Conservation (phyloP, 2,888 invertebrate species). For the Hesperia comma region DNA sequence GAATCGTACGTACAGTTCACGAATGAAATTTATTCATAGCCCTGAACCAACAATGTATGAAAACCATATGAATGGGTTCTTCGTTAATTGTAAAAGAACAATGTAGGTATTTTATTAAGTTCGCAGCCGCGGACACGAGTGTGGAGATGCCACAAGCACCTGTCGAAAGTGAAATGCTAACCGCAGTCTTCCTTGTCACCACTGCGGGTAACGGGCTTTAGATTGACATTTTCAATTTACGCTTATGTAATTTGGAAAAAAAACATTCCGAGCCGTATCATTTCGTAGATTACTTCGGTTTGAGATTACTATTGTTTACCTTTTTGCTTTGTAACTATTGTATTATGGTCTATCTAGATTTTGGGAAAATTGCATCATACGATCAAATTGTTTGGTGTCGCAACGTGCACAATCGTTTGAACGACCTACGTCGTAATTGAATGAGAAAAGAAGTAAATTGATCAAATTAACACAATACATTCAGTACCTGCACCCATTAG, state of each 20-base stretch:
- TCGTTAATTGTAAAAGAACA: neutral
- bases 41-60: too few relatives aligned
- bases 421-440: neutral
- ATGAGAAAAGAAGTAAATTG: neutral
- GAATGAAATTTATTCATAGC: too few relatives aligned
- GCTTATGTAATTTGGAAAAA: slow-evolving; percentile 29
- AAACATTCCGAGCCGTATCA: slow-evolving; percentile 18
- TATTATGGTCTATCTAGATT: slow-evolving; percentile 4
- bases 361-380: slow-evolving; percentile 4
- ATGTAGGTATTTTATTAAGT: too few relatives aligned
- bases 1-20: too few relatives aligned
- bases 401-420: neutral
- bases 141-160: slow-evolving; percentile 20
- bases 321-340: slow-evolving; percentile 12
- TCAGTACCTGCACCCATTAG: too few relatives aligned
- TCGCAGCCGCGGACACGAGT: neutral
- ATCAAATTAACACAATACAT: too few relatives aligned
- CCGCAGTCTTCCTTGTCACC: slow-evolving; percentile 40
- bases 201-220: slow-evolving; percentile 29
- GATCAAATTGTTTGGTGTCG: neutral
- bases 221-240: slow-evolving; percentile 31
- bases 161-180: slow-evolving; percentile 53
- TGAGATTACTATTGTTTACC: neutral
- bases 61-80: too few relatives aligned
- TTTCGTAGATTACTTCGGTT: slow-evolving; percentile 20